These are phyloP conservation scores for Exephanes ischioxanthus DNA, from an alignment of 2,888 invertebrate genomes.

Conservation along the genomic window DNA sequence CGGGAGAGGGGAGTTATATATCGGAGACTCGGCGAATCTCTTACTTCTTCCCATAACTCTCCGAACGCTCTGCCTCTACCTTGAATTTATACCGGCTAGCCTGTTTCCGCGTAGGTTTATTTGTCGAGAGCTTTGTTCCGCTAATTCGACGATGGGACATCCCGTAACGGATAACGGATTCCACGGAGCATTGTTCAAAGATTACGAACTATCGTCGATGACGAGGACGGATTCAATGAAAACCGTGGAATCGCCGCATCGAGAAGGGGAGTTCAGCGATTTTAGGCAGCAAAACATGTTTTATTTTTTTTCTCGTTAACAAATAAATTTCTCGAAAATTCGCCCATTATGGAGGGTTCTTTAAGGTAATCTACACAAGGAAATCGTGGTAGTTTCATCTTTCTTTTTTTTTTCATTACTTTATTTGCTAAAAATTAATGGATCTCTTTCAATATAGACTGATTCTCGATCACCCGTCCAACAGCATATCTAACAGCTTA, in stretches of 20 bases:
- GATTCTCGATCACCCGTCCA: too few relatives aligned
- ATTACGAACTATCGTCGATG: not conserved
- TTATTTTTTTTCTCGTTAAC: too few relatives aligned
- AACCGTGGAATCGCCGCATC: not conserved
- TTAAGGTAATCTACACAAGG: too few relatives aligned
- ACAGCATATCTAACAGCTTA: not conserved
- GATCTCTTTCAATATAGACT: too few relatives aligned
- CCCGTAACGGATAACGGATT: not conserved
- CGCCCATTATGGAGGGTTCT: too few relatives aligned
- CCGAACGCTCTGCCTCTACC: not conserved
- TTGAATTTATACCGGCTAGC: not conserved
- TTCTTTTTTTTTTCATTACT: too few relatives aligned
- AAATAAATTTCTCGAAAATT: too few relatives aligned
- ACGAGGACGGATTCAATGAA: not conserved
- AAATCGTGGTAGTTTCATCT: too few relatives aligned
- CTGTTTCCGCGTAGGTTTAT: not conserved
- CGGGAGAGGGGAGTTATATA: not conserved
- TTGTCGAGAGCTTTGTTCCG: constrained; percentile 3
- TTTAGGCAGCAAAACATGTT: too few relatives aligned
- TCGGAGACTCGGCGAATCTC: constrained; percentile 19
- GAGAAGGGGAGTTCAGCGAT: too few relatives aligned
- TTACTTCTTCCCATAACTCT: constrained; percentile 25
- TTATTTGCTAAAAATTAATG: too few relatives aligned
- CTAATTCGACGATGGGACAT: not conserved
- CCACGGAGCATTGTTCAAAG: not conserved